Percentiles rank a stretch among this genome's conserved stretches.
Evolutionary conservation across 2,888 invertebrate species (phyloP).

Genomic region (Octodonta nipae): DNA sequence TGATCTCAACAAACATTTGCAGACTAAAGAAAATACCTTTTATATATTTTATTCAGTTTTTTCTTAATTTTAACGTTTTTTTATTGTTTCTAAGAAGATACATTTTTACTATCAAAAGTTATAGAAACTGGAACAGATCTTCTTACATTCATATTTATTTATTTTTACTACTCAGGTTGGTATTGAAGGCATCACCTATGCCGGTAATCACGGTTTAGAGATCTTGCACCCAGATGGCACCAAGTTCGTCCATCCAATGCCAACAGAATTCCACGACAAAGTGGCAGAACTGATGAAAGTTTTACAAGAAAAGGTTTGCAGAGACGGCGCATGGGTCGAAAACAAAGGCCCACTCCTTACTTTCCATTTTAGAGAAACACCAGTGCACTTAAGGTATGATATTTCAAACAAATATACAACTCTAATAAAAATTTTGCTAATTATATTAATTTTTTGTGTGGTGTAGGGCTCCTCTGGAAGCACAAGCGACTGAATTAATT

Average conservation of each 20-base stretch:
- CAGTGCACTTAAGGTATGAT: conserved; percentile 45
- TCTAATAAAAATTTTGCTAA: not conserved
- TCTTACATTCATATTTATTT: not conserved
- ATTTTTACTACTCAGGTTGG: conserved; percentile 45
- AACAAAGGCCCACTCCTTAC: conserved; percentile 78
- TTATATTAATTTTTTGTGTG: not conserved
- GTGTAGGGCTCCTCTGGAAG: conserved; percentile 44
- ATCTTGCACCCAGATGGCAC: conserved; percentile 82
- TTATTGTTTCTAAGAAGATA: not conserved
- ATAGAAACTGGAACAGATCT: too few relatives aligned
- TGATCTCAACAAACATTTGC: too few relatives aligned
- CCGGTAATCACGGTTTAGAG: conserved; percentile 79
- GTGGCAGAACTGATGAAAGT: conserved; percentile 63
- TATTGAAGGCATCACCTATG: conserved; percentile 80
- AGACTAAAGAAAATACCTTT: too few relatives aligned
- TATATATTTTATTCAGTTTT: too few relatives aligned
- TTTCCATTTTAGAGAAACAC: conserved; percentile 78
- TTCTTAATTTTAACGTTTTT: too few relatives aligned
- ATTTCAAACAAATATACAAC: not conserved
- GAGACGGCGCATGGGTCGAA: conserved; percentile 83
- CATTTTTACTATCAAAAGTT: too few relatives aligned
- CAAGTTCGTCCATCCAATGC: conserved; percentile 84
- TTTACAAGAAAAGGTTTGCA: conserved; percentile 72
- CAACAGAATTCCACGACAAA: conserved; percentile 67
- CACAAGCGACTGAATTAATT: conserved; percentile 60